Base-by-base conservation (phyloP, 2,797 vertebrate species). In the Hyperoplus lanceolatus region DNA sequence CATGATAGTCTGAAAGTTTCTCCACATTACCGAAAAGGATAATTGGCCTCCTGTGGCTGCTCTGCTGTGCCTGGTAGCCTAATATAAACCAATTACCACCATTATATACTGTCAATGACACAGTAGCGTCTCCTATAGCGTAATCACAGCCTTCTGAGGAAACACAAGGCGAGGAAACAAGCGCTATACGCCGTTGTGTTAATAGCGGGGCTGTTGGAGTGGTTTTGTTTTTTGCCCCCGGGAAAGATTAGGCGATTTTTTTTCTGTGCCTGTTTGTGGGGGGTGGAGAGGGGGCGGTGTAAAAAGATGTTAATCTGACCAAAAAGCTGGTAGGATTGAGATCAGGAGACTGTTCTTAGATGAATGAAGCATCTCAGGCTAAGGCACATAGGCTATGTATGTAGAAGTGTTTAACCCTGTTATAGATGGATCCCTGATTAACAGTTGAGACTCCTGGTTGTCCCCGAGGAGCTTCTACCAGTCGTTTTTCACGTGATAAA, bases 241-340 rank as follows among this genome's bases (percentile, higher is more conserved):
- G 85, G 83, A 86, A 59, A 87, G 81, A 88, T 87, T 78, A 77
- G 77, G 75, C 7, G 43, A 73, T 87, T 87, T 86, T 87, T 87
- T 87, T 86, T 87, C 66, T 65, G 18, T 80, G 82, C 73, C 70
- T 93, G 83, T 86, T 88, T 88, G 76, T 78, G 73, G 73, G 57
- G 70, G 71, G 21, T 48, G 55, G 61, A 60, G 76, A 77, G 74
- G 73, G 57, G 70, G 71, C n/a, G 50, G 55, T 63, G 64, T 78
- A 69, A 78, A 29, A 79, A 88, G 83, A 91, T 89, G 87, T 64
- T 90, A 80, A 92, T 93, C 92, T 82, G 72, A 5, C 70, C 80
- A 56, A 29, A 61, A 77, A 78, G 70, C 64, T 81, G 64, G 55
- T 68, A 58, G 56, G 76, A 69, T 77, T 48, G 60, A 36, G 60